phyloP scores from a whole-genome alignment of 1,140 invertebrate genomes.

The silkworm (Bombyx mori) region ASM3026992v2 NC_085112.1:9805501-9806000 shows the following conservation, averaged over 20 bases:
- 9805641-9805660: constrained; percentile 42
- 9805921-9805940: constrained; percentile 31
- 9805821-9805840: no score
- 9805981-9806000: constrained; percentile 21
- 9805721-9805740: constrained; percentile 53
- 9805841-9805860: no score
- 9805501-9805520: no score
- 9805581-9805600: constrained; percentile 39
- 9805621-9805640: constrained; percentile 52
- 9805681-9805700: constrained; percentile 35
- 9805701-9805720: constrained; percentile 53
- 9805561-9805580: neutral
- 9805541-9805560: no score
- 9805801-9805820: constrained; percentile 29
- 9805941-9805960: constrained; percentile 26
- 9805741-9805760: constrained; percentile 41
- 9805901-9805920: neutral
- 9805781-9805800: constrained; percentile 49
- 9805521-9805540: no score
- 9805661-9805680: constrained; percentile 56
- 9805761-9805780: constrained; percentile 17
- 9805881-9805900: no score
- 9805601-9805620: constrained; percentile 42
- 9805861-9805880: no score
- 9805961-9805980: neutral